Evolutionary conservation across 2,888 invertebrate species (phyloP).

Genomic region (Hirtodrosophila trivittata): DNA sequence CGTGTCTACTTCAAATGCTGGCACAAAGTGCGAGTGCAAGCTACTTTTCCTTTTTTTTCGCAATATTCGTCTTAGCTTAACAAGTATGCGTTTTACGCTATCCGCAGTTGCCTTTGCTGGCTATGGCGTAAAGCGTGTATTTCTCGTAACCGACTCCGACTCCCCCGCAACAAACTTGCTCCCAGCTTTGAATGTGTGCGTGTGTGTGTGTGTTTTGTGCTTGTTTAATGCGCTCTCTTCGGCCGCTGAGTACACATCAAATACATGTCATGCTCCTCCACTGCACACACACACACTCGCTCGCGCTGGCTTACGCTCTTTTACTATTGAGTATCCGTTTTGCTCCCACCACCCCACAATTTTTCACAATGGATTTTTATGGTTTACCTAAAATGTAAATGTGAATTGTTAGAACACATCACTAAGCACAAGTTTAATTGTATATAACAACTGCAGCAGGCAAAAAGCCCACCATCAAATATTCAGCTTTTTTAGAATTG

Average conservation of each 20-base stretch:
- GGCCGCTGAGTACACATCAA: slow-evolving; percentile 68
- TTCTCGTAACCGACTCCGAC: slow-evolving; percentile 54
- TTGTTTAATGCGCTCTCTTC: slow-evolving; percentile 67
- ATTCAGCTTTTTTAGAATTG: slow-evolving; percentile 24
- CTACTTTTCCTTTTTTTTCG: slow-evolving; percentile 17
- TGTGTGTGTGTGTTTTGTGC: slow-evolving; percentile 55
- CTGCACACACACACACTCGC: slow-evolving; percentile 53
- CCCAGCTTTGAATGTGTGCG: slow-evolving; percentile 20
- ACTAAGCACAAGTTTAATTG: neutral
- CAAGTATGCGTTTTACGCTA: slow-evolving; percentile 11
- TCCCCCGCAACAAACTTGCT: slow-evolving; percentile 47
- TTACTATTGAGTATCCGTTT: slow-evolving; percentile 76
- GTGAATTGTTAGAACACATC: slow-evolving; percentile 30
- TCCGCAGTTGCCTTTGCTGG: slow-evolving; percentile 6
- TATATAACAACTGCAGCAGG: slow-evolving; percentile 12
- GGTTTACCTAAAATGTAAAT: slow-evolving; percentile 70
- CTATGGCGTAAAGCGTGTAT: slow-evolving; percentile 45
- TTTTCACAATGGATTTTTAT: slow-evolving; percentile 79
- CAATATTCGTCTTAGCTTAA: slow-evolving; percentile 16
- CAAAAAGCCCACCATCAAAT: slow-evolving; percentile 19
- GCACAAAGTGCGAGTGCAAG: slow-evolving; percentile 29
- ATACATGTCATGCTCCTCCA: slow-evolving; percentile 60
- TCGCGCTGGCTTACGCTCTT: slow-evolving; percentile 57
- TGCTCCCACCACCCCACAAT: slow-evolving; percentile 80
- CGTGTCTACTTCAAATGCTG: slow-evolving; percentile 18